These are phyloP conservation scores for Erethizon dorsatum DNA, from an alignment of 2,797 vertebrate genomes.

Conservation along the genomic window DNA sequence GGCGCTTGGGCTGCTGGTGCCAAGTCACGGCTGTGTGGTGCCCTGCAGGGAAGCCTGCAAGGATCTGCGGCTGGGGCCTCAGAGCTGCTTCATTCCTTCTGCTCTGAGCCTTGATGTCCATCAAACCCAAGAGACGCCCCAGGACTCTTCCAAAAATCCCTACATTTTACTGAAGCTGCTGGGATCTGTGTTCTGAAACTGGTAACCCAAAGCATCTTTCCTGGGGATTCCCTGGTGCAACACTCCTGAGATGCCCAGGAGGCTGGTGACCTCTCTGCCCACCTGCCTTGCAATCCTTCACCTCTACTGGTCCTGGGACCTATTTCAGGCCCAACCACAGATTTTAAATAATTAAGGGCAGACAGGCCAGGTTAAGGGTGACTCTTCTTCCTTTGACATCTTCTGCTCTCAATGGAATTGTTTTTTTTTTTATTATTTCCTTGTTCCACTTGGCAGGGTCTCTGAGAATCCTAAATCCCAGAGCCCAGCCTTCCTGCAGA, in stretches of 20 bases:
- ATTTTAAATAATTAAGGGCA: neutral
- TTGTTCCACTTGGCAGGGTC: neutral
- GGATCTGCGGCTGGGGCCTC: neutral
- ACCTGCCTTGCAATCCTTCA: neutral
- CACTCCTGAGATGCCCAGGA: neutral
- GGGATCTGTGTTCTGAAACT: neutral
- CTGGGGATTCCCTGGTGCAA: neutral
- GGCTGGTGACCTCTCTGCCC: neutral
- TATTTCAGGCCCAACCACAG: neutral
- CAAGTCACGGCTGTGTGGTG: neutral
- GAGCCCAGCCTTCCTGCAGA: neutral
- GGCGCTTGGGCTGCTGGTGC: neutral
- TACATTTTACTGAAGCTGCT: neutral
- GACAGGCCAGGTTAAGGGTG: neutral
- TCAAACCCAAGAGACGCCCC: neutral
- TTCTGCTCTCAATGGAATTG: neutral
- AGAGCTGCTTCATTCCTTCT: neutral
- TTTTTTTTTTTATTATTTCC: neutral
- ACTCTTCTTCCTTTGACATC: neutral
- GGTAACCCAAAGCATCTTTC: neutral
- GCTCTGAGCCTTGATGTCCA: neutral
- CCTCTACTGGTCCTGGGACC: neutral
- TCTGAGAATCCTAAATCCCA: conserved; percentile 17
- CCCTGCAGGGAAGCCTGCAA: neutral
- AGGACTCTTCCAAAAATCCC: neutral